Evolutionary conservation across 2,888 invertebrate genomes (phyloP).

Genomic region (Tupiocoris notatus): DNA sequence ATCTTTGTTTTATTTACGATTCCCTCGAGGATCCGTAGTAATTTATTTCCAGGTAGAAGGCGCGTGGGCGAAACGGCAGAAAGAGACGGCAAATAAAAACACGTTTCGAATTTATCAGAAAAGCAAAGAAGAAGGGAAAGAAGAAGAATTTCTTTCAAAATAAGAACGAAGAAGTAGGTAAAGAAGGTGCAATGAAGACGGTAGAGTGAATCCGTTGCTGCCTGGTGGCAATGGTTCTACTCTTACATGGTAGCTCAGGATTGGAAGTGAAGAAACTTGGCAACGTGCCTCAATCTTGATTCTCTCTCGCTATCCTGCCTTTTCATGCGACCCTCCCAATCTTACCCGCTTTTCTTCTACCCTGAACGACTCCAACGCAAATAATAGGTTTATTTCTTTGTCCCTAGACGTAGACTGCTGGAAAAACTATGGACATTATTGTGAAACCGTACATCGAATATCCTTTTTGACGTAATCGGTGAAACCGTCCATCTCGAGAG

Average conservation of each 20-base stretch:
- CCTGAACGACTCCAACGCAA: not conserved
- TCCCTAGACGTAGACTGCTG: not conserved
- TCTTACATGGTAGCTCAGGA: not conserved
- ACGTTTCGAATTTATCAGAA: conserved; percentile 35
- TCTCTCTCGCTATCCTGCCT: not conserved
- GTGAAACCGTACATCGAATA: not conserved
- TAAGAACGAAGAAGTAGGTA: conserved; percentile 6
- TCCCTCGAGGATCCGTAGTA: conserved; percentile 27
- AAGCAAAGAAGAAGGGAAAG: conserved; percentile 7
- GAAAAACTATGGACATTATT: not conserved
- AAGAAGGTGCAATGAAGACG: not conserved
- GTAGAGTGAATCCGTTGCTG: not conserved
- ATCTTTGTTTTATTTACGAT: conserved; percentile 39
- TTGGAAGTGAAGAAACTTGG: conserved; percentile 9
- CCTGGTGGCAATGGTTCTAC: too few relatives aligned
- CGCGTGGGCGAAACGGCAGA: not conserved
- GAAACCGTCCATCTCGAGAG: too few relatives aligned
- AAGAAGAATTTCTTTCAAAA: conserved; percentile 3
- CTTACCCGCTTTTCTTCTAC: too few relatives aligned
- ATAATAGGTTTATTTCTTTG: not conserved
- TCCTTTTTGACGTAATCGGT: too few relatives aligned
- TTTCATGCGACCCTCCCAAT: too few relatives aligned
- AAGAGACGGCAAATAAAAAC: conserved; percentile 31
- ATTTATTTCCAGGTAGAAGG: conserved; percentile 38
- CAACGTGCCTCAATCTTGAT: conserved; percentile 35